Evolutionary conservation across 1,140 invertebrate species (phyloP), one percentile per base, ranked within the genome.

Genomic region (Drosophila dunni): DNA sequence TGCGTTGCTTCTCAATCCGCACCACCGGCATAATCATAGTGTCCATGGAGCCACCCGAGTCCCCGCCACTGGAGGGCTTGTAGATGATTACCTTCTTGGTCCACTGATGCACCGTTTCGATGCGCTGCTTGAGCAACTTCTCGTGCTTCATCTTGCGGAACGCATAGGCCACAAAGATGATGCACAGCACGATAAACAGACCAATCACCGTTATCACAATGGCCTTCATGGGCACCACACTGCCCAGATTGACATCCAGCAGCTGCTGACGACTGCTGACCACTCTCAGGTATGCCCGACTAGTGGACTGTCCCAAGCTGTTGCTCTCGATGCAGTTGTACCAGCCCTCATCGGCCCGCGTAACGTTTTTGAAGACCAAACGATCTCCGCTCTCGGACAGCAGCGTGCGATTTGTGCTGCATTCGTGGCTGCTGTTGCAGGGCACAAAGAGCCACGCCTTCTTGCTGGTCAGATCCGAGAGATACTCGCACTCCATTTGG

Each of bases 251-350:
- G 0, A 63, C 53, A 1, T 66, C 54, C 45, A 85, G 74, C 20
- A 79, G 29, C 0, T 67, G 54, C 3, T 75, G 61, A 5, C 76
- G 34, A 8, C 67, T 94, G 88, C 97, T 95, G 4, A 97, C 93
- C 20, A 99, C 97, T 20, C 94, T 94, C 4, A 99, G 93, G 92
- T 97, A 98, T 8, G 97, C 97, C 75, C 95, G 96, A 34, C 95
- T 95, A n/a, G 94, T 94, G 0, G 96, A 95, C 36, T 94, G 94
- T 0, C 98, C 98, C 20, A 98, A 93, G 46, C 94, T 94, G 90
- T 99, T 99, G 17, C 95, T 94, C 7, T 97, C 98, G 2, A 98
- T 94, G 90, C 98, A 99, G 0, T 97, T 96, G 90, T 99, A 99
- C 96, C 97, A 98, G 3, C 97, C 98, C 91, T 97, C 96, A 84